Conservation (phyloP, 1,140 invertebrate genomes). For the Streblospio benedicti region DNA sequence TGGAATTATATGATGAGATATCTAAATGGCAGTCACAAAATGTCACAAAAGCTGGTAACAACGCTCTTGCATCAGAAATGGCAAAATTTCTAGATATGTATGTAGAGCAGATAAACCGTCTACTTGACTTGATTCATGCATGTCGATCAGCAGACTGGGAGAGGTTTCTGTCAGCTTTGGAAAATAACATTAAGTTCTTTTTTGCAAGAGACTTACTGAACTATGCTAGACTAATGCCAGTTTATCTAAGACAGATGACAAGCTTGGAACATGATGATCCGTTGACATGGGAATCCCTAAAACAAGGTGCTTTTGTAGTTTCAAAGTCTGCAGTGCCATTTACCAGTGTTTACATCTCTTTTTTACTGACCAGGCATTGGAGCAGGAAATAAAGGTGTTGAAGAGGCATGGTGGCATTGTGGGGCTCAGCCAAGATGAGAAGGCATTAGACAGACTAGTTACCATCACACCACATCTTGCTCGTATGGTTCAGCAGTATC, state of each 20-base stretch:
- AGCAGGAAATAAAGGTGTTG: conserved; percentile 1
- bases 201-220: background rate
- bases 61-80: too few species aligned
- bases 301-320: background rate
- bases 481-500: background rate
- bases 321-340: background rate
- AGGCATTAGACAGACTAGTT: background rate
- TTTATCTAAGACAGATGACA: background rate
- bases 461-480: conserved; percentile 5
- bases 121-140: background rate
- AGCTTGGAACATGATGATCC: background rate
- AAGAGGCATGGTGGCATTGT: conserved; percentile 1
- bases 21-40: too few species aligned
- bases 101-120: background rate
- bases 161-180: background rate
- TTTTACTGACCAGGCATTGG: background rate
- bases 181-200: background rate
- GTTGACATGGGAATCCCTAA: background rate
- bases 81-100: too few species aligned
- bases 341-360: too few species aligned
- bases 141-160: background rate
- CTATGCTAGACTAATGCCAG: conserved; percentile 1
- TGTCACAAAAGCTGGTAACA: too few species aligned
- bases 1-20: too few species aligned
- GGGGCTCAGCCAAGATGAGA: background rate